Evolutionary conservation across 2,113 vertebrate species (phyloP).

Genomic region (Pithys albifrons): DNA sequence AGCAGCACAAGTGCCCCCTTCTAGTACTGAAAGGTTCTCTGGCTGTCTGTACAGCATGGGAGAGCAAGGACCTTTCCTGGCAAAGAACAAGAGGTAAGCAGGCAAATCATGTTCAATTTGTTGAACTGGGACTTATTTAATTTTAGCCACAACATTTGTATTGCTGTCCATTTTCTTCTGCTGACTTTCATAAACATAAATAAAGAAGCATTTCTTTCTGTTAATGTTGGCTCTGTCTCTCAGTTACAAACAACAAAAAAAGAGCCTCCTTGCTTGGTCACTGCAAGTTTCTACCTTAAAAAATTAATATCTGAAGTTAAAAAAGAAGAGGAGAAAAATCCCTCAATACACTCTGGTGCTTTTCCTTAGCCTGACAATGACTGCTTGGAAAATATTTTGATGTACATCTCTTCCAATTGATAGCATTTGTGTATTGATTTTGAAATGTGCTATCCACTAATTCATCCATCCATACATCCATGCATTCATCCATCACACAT

Average conservation of each 20-base stretch:
- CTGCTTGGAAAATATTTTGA: not conserved
- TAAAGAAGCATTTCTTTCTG: not conserved
- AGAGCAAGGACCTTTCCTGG: not conserved
- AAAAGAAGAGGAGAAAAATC: not conserved
- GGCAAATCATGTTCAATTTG: not conserved
- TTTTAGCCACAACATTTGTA: not conserved
- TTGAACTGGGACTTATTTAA: not conserved
- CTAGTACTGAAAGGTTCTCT: accelerated
- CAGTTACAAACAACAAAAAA: not conserved
- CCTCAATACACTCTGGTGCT: not conserved
- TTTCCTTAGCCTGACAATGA: not conserved
- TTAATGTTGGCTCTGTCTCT: not conserved
- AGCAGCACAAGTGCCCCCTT: not conserved
- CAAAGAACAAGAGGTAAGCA: not conserved
- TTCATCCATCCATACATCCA: not conserved
- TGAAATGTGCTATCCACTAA: not conserved
- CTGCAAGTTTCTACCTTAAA: not conserved
- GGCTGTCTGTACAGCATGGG: not conserved
- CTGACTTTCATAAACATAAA: not conserved
- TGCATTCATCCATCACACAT: not conserved
- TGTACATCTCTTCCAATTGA: not conserved
- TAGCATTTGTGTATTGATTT: not conserved
- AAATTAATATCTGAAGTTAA: not conserved
- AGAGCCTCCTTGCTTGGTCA: not conserved
- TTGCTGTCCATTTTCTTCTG: not conserved